Evolutionary conservation across 2,113 vertebrate species (phyloP), one percentile per base, ranked within the genome.

Genomic region (Cryptotis parvus): DNA sequence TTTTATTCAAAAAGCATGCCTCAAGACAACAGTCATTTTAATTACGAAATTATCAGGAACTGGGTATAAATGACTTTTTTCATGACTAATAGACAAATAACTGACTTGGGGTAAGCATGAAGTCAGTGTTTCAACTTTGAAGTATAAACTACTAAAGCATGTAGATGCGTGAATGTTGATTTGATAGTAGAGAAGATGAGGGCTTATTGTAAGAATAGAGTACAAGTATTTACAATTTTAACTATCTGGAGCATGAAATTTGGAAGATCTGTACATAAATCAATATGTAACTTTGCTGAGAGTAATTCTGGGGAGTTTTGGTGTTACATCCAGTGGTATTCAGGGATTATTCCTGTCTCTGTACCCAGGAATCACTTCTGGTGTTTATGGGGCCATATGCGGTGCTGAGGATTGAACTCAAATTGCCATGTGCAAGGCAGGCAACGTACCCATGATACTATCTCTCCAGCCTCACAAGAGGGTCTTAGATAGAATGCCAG

Each of bases 11-110:
- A 65, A 70, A 95, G 84, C 31, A 43, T 41, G 16, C 39, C 45
- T 94, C 39, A 5, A 77, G 12, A 77, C 26, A 89, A 24, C 61
- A 88, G 73, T 89, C 80, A 80, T 91, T 94, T 58, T 91, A 52
- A 70, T 65, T 92, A 68, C 90, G 41, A 90, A 85, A 92, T 74
- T 68, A 29, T 37, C 73, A 88, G 45, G 70, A 58, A 31, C 6
- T 6, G 9, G 1, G 61, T 29, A 31, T 65, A 65, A 29, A 65
- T 31, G 55, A 18, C 3, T 55, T 18, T 20, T 55, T 45, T 95
- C 37, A 31, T 39, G 95, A n/a, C 94, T 93, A 31, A 14, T 20
- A 58, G 35, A 18, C n/a, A 63, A 70, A 27, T 16, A 52, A 49
- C 61, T 91, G 63, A 75, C 9, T 5, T 84, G 41, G 10, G 11